These are phyloP conservation scores for Bellardia pandia DNA, from an alignment of 2,888 invertebrate genomes.

Conservation along the genomic window DNA sequence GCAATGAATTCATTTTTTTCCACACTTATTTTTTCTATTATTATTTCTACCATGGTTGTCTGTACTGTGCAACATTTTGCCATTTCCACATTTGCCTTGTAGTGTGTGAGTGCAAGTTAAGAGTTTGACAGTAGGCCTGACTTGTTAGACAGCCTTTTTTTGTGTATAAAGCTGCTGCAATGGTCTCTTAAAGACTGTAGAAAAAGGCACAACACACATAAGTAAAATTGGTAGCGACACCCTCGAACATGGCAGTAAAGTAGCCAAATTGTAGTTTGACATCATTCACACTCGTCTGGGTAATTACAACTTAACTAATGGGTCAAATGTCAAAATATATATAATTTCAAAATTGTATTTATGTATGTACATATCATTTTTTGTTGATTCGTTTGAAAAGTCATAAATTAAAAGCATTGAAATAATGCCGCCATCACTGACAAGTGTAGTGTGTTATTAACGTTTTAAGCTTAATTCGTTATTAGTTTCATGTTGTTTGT, in stretches of 20 bases:
- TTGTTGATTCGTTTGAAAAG: neutral
- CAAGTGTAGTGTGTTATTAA: conserved; percentile 43
- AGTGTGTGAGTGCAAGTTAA: conserved; percentile 30
- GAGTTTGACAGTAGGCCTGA: conserved; percentile 72
- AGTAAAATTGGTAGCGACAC: conserved; percentile 65
- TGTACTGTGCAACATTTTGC: conserved; percentile 31
- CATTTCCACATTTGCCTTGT: conserved; percentile 37
- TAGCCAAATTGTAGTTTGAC: conserved; percentile 62
- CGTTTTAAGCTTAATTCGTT: conserved; percentile 1
- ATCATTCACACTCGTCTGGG: conserved; percentile 62
- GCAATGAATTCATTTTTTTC: conserved; percentile 18
- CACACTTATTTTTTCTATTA: neutral
- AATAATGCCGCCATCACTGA: conserved; percentile 22
- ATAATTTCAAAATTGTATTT: conserved; percentile 40
- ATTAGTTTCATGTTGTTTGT: neutral
- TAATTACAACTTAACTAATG: conserved; percentile 68
- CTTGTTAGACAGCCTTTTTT: conserved; percentile 63
- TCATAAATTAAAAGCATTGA: conserved; percentile 13
- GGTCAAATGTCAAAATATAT: conserved; percentile 69
- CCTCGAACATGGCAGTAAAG: conserved; percentile 63
- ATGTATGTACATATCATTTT: neutral
- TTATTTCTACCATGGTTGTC: conserved; percentile 6
- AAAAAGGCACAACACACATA: conserved; percentile 19
- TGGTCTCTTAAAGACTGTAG: neutral
- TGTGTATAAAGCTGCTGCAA: conserved; percentile 14